A percentile compares a stretch with the other conserved stretches of the same genome.
Conservation (phyloP, 1,140 invertebrate genomes). For the Macrobrachium nipponense region DNA sequence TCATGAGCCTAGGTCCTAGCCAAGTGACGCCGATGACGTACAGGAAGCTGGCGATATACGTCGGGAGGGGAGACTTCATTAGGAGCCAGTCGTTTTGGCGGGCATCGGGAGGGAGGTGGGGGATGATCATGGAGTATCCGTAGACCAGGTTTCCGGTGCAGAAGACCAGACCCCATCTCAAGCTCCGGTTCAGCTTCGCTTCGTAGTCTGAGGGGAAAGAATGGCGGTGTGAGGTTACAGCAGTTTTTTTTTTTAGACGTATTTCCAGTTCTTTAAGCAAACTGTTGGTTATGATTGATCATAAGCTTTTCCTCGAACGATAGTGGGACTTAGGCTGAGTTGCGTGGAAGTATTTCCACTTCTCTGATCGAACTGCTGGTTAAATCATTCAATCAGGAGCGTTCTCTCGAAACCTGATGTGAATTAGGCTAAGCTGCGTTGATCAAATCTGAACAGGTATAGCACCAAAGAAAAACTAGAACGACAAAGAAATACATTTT, state of each 20-base stretch:
- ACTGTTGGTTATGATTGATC: too few species aligned
- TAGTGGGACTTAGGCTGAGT: neutral
- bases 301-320: too few species aligned
- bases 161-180: constrained; percentile 10
- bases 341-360: too few species aligned
- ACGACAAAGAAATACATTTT: too few species aligned
- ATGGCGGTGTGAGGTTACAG: neutral
- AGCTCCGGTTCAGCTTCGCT: neutral
- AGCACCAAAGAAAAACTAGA: neutral
- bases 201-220: neutral
- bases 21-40: constrained; percentile 87
- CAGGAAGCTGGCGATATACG: constrained; percentile 83
- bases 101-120: constrained; percentile 74
- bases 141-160: constrained; percentile 30
- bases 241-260: neutral
- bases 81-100: constrained; percentile 88
- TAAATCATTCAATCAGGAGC: too few species aligned
- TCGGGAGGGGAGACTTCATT: constrained; percentile 89
- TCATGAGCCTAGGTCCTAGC: constrained; percentile 86
- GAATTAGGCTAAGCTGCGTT: too few species aligned
- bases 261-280: neutral
- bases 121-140: constrained; percentile 12
- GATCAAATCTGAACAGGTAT: neutral
- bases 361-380: too few species aligned
- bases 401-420: too few species aligned